These are phyloP conservation scores for Acanthochromis polyacanthus DNA, from an alignment of 2,113 vertebrate species.

Conservation along the genomic window DNA sequence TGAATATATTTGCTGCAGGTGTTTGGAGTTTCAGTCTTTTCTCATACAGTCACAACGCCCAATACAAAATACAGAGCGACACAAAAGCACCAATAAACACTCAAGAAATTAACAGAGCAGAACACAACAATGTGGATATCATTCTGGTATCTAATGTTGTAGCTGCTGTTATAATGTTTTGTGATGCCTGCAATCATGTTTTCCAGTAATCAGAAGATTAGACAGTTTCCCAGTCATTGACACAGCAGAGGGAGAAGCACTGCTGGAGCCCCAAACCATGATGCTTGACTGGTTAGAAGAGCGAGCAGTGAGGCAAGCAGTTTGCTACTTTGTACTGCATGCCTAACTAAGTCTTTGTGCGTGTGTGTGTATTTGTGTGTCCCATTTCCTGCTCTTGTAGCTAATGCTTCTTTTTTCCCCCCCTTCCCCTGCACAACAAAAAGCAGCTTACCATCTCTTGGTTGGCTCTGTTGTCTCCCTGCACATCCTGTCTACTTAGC, in stretches of 20 bases:
- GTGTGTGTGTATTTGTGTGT: neutral
- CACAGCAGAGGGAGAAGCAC: neutral
- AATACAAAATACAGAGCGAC: neutral
- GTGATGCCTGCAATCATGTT: conserved; percentile 1
- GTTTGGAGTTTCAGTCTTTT: conserved; percentile 5
- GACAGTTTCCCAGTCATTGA: neutral
- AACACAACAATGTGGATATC: neutral
- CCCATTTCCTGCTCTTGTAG: neutral
- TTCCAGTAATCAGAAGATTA: neutral
- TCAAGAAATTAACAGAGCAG: neutral
- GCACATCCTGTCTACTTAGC: conserved; percentile 42
- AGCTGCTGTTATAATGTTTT: neutral
- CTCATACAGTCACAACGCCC: neutral
- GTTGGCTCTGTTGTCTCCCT: conserved; percentile 40
- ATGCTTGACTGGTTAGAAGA: conserved; percentile 37
- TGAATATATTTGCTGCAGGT: conserved; percentile 8
- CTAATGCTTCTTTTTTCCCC: conserved; percentile 30
- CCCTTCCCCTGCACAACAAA: conserved; percentile 48
- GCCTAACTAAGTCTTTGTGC: conserved; percentile 9
- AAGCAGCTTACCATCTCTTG: conserved; percentile 64
- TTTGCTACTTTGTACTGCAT: conserved; percentile 14
- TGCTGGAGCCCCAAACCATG: conserved; percentile 15
- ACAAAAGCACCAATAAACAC: neutral
- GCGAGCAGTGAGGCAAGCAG: conserved; percentile 27
- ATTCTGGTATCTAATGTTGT: neutral